These are phyloP conservation scores for Aplysina aerophoba DNA, from an alignment of 37 sponge, comb jelly and placozoan species.

Conservation along the genomic window DNA sequence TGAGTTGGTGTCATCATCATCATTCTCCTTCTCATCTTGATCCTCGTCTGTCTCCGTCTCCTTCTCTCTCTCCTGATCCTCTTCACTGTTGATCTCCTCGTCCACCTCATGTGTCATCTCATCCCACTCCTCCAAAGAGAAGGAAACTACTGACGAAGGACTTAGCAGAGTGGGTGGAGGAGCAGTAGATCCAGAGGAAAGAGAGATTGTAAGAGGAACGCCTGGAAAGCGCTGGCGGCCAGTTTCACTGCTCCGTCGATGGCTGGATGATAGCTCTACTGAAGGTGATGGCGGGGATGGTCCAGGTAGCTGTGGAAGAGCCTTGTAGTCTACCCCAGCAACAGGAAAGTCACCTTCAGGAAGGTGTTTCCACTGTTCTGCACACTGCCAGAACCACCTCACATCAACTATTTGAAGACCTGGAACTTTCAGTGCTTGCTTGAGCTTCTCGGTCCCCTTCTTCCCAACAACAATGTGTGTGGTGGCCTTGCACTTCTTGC, in stretches of 20 bases:
- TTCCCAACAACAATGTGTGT: constrained; percentile 93
- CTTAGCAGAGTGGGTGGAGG: not conserved
- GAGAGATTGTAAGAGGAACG: no score
- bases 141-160: constrained; percentile 48
- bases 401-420: constrained; percentile 83
- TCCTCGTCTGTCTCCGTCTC: constrained; percentile 2
- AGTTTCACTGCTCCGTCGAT: no score
- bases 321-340: not conserved
- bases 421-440: constrained; percentile 71
- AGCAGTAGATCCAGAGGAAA: not conserved
- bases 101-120: constrained; percentile 83
- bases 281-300: not conserved
- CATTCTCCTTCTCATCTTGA: not conserved
- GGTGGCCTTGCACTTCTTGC: constrained; percentile 48
- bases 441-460: constrained; percentile 86
- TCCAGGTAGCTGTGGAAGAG: not conserved
- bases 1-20: not conserved
- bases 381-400: constrained; percentile 94
- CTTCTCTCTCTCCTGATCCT: constrained; percentile 1
- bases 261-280: not conserved
- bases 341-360: constrained; percentile 71
- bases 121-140: constrained; percentile 77
- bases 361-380: constrained; percentile 85
- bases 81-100: constrained; percentile 61
- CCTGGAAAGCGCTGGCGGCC: no score